Evolutionary conservation across 1,140 invertebrate genomes (phyloP), one percentile per base, ranked within the genome.

Genomic region (Carposina sasakii): DNA sequence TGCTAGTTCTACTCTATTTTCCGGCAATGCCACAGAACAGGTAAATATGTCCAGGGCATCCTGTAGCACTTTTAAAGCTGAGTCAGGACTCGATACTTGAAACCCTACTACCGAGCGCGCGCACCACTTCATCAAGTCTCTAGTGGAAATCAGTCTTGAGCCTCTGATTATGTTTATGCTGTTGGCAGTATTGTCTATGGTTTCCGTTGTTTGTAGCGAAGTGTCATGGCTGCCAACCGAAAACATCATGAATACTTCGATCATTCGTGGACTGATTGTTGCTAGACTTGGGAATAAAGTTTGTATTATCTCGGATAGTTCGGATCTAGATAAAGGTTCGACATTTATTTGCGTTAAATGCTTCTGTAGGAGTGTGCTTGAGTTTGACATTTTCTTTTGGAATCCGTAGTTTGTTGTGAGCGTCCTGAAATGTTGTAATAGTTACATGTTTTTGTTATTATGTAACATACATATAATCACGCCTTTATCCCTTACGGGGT

Each of bases 121-220:
- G 71, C 96, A 98, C 91, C 96, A 96, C 81, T 98, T 98, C 49
- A 98, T 91, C 9, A 99, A 87, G 89, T 99, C 97, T 60, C 96
- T 90, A 0, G 92, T 94, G 1, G 93, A 94, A 15, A 90, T 92
- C 13, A 92, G 73, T 63, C 93, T 87, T 2, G 89, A 88, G 20
- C 87, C 88, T 67, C 85, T 79, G 44, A 87, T 70, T 4, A 85
- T 63, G 16, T 52, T 43, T 16, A 73, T 21, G 49, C 70, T 64
- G 21, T 76, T 61, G 28, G 72, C 77, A 19, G 73, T 65, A 24
- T 49, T 59, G 36, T 57, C 43, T 17, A 60, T 54, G 41, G 62
- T 44, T 41, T 74, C 72, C 9, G 69, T 73, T 37, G 68, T 68
- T 43, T 83, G 77, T 24, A 85, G 53, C 2, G 82, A 86, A 4